These are phyloP conservation scores for Alloscopus bannaensis DNA, from an alignment of 2,888 invertebrate genomes.

Conservation along the genomic window DNA sequence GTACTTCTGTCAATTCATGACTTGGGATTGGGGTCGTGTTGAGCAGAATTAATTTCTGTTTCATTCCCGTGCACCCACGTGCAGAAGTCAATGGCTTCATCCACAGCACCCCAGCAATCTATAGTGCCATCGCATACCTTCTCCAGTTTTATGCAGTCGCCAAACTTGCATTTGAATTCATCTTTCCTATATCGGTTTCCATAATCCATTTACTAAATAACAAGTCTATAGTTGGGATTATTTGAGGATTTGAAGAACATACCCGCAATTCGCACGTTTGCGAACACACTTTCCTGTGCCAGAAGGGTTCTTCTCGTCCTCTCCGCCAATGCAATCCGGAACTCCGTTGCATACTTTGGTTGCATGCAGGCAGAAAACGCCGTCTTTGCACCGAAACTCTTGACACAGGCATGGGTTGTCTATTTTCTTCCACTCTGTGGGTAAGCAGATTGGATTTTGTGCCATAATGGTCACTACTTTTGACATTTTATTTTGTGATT, in stretches of 20 bases:
- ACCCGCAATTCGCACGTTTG: constrained; percentile 62
- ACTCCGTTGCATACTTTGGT: constrained; percentile 67
- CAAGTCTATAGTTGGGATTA: background rate
- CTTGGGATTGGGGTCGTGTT: no score
- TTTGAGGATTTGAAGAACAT: constrained; percentile 8
- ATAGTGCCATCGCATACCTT: constrained; percentile 69
- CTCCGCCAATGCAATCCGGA: constrained; percentile 67
- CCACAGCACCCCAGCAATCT: constrained; percentile 71
- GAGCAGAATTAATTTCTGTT: constrained; percentile 56
- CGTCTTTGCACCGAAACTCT: constrained; percentile 68
- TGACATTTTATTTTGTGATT: no score
- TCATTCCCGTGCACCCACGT: constrained; percentile 64
- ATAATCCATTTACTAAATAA: no score
- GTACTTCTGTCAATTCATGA: no score
- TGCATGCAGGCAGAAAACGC: constrained; percentile 63
- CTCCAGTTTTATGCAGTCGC: constrained; percentile 67
- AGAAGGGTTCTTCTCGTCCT: constrained; percentile 56
- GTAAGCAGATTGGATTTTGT: background rate
- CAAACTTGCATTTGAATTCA: constrained; percentile 72
- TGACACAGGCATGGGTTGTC: constrained; percentile 70
- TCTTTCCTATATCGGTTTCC: constrained; percentile 19
- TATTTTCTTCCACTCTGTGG: constrained; percentile 63
- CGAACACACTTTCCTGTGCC: constrained; percentile 62
- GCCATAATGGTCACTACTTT: background rate
- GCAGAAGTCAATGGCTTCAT: constrained; percentile 71